Evolutionary conservation across 1,140 invertebrate species (phyloP).

Genomic region (Andricus grossulariae): DNA sequence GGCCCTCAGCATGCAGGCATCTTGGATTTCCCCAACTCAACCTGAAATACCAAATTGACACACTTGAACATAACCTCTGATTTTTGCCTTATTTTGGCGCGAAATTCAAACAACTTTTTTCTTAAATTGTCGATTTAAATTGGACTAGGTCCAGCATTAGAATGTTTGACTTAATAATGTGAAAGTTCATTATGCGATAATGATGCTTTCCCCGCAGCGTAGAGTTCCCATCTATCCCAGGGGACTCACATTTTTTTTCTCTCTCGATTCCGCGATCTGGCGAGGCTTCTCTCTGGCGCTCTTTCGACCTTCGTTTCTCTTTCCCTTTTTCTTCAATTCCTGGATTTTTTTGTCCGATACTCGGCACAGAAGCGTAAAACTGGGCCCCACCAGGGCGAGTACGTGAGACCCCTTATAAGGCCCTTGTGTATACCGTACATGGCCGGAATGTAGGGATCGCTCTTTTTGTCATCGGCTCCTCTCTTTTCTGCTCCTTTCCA

Average conservation of each 20-base stretch:
- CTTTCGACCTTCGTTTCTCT: slow-evolving; percentile 33
- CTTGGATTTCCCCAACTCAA: too few relatives aligned
- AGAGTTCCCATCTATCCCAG: neutral
- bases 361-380: slow-evolving; percentile 51
- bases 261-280: slow-evolving; percentile 20
- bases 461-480: slow-evolving; percentile 71
- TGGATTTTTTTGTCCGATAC: slow-evolving; percentile 41
- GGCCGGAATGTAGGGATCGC: slow-evolving; percentile 72
- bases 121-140: too few relatives aligned
- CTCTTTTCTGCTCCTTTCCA: slow-evolving; percentile 48
- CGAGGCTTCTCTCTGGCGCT: slow-evolving; percentile 41
- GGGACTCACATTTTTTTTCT: neutral
- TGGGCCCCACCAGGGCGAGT: slow-evolving; percentile 47
- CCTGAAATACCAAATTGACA: too few relatives aligned
- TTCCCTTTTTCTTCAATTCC: slow-evolving; percentile 33
- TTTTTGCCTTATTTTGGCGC: too few relatives aligned
- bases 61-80: too few relatives aligned
- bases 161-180: too few relatives aligned
- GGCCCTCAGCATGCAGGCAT: too few relatives aligned
- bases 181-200: too few relatives aligned
- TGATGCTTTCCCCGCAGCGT: too few relatives aligned
- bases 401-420: slow-evolving; percentile 70
- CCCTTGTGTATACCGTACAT: slow-evolving; percentile 60
- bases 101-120: too few relatives aligned
- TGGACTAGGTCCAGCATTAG: too few relatives aligned